Evolutionary conservation across 2,888 invertebrate species (phyloP).

Genomic region (Brassicogethes aeneus): DNA sequence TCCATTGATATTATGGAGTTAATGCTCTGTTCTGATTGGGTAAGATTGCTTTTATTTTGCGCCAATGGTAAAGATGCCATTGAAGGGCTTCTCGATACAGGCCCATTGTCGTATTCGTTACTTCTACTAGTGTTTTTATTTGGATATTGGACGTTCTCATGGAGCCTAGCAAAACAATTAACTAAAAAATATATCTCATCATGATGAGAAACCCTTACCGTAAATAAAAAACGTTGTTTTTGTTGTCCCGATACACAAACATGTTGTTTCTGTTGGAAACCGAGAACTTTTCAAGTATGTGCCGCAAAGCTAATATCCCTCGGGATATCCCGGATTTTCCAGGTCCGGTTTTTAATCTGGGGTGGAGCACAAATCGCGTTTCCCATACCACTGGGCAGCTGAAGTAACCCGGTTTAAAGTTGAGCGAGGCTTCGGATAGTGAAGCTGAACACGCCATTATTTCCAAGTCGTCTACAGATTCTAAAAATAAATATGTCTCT

Average conservation of each 20-base stretch:
- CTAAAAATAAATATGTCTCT: slow-evolving; percentile 19
- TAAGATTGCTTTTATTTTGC: slow-evolving; percentile 31
- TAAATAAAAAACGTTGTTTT: slow-evolving; percentile 53
- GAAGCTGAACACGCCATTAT: slow-evolving; percentile 24
- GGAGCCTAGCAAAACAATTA: slow-evolving; percentile 30
- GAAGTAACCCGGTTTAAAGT: slow-evolving; percentile 59
- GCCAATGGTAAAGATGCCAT: slow-evolving; percentile 42
- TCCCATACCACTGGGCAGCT: slow-evolving; percentile 68
- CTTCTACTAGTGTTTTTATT: slow-evolving; percentile 23
- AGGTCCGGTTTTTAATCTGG: slow-evolving; percentile 56
- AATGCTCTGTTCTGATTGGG: slow-evolving; percentile 33
- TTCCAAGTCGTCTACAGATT: slow-evolving; percentile 34
- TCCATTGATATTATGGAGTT: slow-evolving; percentile 36
- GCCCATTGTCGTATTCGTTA: slow-evolving; percentile 34
- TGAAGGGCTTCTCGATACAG: slow-evolving; percentile 45
- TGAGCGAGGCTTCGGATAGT: slow-evolving; percentile 39
- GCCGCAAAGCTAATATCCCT: slow-evolving; percentile 55
- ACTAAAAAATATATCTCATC: background rate
- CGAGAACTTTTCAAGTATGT: slow-evolving; percentile 58
- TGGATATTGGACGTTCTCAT: slow-evolving; percentile 37
- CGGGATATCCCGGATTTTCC: slow-evolving; percentile 51
- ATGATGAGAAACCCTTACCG: slow-evolving; percentile 23
- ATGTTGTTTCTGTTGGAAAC: slow-evolving; percentile 65
- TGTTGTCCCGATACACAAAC: slow-evolving; percentile 64
- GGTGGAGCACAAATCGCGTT: slow-evolving; percentile 59